Conservation (phyloP, 2,888 invertebrate genomes). For the Pediacus dermestoides region DNA sequence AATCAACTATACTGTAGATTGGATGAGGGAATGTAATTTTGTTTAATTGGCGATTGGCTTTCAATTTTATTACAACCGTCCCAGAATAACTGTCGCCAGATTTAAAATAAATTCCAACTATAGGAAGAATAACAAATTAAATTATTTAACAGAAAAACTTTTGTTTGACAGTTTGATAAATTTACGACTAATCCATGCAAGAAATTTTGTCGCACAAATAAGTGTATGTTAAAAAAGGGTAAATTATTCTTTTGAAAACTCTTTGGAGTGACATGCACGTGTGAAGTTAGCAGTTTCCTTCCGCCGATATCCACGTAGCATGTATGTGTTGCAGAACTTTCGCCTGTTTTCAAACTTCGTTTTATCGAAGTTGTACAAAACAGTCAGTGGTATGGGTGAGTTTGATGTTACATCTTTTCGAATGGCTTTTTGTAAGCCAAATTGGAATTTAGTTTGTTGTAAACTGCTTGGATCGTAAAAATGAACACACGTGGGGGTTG, state of each 20-base stretch:
- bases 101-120: no score
- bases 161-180: no score
- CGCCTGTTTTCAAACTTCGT: conserved; percentile 35
- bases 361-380: conserved; percentile 22
- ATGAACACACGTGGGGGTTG: conserved; percentile 4
- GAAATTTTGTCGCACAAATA: no score
- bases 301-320: conserved; percentile 35
- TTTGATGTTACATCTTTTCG: conserved; percentile 15
- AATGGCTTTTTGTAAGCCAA: conserved; percentile 12
- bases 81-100: not conserved
- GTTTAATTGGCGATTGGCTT: conserved; percentile 7
- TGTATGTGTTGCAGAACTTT: conserved; percentile 33
- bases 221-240: no score
- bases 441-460: conserved; percentile 18
- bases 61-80: not conserved
- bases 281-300: conserved; percentile 37
- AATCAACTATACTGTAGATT: not conserved
- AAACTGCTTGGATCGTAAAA: conserved; percentile 17
- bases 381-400: conserved; percentile 7
- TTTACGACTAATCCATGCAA: no score
- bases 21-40: not conserved
- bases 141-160: no score
- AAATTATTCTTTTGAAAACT: conserved; percentile 31
- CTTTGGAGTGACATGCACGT: conserved; percentile 34
- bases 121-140: no score